Base-by-base conservation (phyloP, 2,888 invertebrate species). In the Trichacis sp. region DNA sequence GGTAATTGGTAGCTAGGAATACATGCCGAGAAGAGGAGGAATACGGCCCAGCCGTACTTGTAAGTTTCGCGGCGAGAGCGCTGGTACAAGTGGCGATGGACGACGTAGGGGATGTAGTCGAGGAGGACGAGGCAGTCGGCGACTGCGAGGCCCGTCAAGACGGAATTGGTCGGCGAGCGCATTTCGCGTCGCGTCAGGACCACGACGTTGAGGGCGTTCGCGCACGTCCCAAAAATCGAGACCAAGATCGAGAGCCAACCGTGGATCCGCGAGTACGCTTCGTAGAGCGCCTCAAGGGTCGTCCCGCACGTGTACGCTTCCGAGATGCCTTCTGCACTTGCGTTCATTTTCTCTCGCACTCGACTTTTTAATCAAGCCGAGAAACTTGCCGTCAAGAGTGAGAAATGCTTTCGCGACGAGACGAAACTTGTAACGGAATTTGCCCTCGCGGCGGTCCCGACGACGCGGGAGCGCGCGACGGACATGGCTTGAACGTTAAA, bases 91-190 rank as follows among this genome's bases (percentile, higher is more conserved):
- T 92, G 93, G 82, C 91, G 91, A 82, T 95, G 93, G 53, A 93
- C 88, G 1, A 93, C 92, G 82, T 93, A 96, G 0, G 97, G 96
- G 68, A 97, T 93, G 84, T 97, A 97, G 76, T 95, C 95, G 75
- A 97, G 87, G 92, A 97, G 97, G 12, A 97, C 96, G n/a, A 96
- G 88, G 29, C 97, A 88, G 82, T 97, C 97, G 12, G 97, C 95
- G 6, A 96, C 91, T 0, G 97, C 97, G 24, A 95, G 87, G 3
- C 93, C 94, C 0, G 95, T 95, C 38, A 97, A 89, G 61, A 97
- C 95, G 4, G 24, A 24, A 61, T 66, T 38, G 20, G 96, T 97
- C 1, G 97, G 92, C 60, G 95, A 94, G 67, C 89, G 87, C 96
- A 97, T 97, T 84, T 96, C 95, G 24, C 92, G 91, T 11, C 95